These are phyloP conservation scores for Opisthocomus hoazin DNA, from an alignment of 2,113 vertebrate genomes.

Conservation along the genomic window DNA sequence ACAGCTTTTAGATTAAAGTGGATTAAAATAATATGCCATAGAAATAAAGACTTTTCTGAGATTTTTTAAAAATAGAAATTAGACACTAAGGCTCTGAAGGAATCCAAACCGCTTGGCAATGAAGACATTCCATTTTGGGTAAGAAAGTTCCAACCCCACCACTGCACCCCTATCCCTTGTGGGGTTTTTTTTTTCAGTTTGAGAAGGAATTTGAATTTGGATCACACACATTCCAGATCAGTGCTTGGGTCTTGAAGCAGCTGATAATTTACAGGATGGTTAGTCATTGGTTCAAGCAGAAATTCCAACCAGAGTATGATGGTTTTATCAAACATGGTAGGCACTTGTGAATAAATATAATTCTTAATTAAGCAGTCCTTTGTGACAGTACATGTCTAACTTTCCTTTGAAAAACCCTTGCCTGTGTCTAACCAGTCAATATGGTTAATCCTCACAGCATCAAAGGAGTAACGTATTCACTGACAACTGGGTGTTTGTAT, in stretches of 20 bases:
- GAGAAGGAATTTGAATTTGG: not conserved
- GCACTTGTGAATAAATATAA: not conserved
- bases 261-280: not conserved
- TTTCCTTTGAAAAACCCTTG: not conserved
- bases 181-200: not conserved
- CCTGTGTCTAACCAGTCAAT: not conserved
- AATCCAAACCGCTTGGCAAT: not conserved
- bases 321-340: not conserved
- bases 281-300: not conserved
- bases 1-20: not conserved
- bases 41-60: not conserved
- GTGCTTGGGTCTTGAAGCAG: not conserved
- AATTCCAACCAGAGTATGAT: not conserved
- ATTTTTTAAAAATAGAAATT: not conserved
- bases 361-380: not conserved
- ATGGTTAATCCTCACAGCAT: not conserved
- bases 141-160: not conserved
- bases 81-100: not conserved
- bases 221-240: not conserved
- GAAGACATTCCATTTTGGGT: not conserved
- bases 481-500: not conserved
- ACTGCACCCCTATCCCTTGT: accelerated
- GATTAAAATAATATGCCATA: not conserved
- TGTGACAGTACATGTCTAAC: not conserved
- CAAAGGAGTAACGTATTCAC: not conserved